Conservation (phyloP, 2,113 vertebrate genomes). For the Spea bombifrons region DNA sequence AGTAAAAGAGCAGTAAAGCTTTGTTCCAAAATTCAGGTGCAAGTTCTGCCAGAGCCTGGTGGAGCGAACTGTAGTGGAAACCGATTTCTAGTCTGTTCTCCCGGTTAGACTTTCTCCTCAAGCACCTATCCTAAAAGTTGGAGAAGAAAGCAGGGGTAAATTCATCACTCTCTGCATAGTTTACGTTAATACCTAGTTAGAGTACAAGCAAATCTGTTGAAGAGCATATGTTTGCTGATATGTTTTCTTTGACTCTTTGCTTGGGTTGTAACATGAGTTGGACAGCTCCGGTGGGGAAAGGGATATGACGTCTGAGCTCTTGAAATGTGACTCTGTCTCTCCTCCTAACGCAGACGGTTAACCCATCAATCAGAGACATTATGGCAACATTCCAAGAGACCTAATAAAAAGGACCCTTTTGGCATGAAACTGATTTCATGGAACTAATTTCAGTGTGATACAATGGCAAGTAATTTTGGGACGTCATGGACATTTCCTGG, state of each 20-base stretch:
- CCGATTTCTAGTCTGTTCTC: background rate
- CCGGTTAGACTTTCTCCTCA: background rate
- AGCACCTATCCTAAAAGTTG: background rate
- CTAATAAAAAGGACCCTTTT: slow-evolving; percentile 35
- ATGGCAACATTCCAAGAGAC: slow-evolving; percentile 36
- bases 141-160: background rate
- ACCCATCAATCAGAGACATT: slow-evolving; percentile 41
- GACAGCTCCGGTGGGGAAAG: slow-evolving; percentile 44
- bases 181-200: background rate
- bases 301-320: slow-evolving; percentile 46
- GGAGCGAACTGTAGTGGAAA: background rate
- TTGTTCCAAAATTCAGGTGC: background rate
- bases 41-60: slow-evolving; percentile 9
- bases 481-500: slow-evolving; percentile 1
- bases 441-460: slow-evolving; percentile 22
- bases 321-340: slow-evolving; percentile 47
- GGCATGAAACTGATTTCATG: slow-evolving; percentile 32
- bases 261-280: slow-evolving; percentile 43
- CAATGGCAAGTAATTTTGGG: slow-evolving; percentile 21
- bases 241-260: slow-evolving; percentile 39
- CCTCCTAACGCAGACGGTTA: slow-evolving; percentile 40
- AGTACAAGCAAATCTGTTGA: slow-evolving; percentile 3
- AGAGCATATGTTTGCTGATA: slow-evolving; percentile 39
- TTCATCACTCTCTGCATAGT: background rate
- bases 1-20: background rate